phyloP scores from a whole-genome alignment of 53 echinoderm and acorn worm genomes.

The Paracentrotus lividus region DNA sequence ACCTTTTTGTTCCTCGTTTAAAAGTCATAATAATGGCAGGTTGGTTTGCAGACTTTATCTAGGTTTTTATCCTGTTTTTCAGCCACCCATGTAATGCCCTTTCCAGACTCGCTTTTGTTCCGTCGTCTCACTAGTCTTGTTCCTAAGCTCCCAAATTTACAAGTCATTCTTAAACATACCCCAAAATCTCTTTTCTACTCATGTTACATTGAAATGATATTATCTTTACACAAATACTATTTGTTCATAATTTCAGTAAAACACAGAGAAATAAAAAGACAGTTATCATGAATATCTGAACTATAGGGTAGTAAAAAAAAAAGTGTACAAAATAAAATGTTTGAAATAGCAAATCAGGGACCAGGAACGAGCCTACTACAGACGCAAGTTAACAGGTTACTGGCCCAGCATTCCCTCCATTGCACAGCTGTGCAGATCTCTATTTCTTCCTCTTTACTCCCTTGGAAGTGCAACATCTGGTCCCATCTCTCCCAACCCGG shows the following conservation, averaged over 20 bases:
- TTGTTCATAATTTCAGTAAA: too few species aligned
- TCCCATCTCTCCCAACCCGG: background rate
- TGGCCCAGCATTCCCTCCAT: slow-evolving; percentile 42
- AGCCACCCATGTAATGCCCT: slow-evolving; percentile 45
- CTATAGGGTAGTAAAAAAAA: too few species aligned
- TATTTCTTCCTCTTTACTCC: background rate
- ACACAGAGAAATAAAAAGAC: too few species aligned
- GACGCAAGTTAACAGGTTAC: slow-evolving; percentile 45
- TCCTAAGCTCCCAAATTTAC: background rate
- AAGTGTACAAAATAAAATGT: too few species aligned
- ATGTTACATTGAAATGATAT: too few species aligned
- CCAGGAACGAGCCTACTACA: background rate
- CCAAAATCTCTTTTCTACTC: too few species aligned
- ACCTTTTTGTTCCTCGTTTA: slow-evolving; percentile 23
- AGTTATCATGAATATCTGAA: too few species aligned
- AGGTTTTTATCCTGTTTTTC: slow-evolving; percentile 48
- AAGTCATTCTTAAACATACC: too few species aligned
- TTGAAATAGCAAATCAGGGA: background rate
- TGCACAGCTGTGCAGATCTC: background rate
- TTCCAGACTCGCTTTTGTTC: slow-evolving; percentile 50
- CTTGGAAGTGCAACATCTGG: slow-evolving; percentile 32
- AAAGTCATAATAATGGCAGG: slow-evolving; percentile 35
- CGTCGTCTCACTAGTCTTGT: background rate
- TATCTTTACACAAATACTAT: too few species aligned
- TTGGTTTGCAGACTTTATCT: background rate